phyloP scores from a whole-genome alignment of 2,888 invertebrate species.

The Trissolcus japonicus region DNA sequence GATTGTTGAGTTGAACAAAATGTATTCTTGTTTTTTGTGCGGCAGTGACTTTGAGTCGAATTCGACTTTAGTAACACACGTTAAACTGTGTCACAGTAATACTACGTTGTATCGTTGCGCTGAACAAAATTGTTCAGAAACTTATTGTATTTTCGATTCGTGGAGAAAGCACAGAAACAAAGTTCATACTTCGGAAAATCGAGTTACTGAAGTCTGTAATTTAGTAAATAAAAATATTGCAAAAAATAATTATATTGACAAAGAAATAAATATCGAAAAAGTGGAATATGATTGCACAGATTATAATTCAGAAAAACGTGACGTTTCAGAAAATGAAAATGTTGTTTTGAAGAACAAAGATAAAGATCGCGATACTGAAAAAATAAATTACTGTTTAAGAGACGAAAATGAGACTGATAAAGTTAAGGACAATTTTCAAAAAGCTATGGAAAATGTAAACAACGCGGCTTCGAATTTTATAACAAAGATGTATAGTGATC shows the following conservation, averaged over 20 bases:
- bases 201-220: not conserved
- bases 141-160: not conserved
- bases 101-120: not conserved
- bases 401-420: not conserved
- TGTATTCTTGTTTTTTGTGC: slow-evolving; percentile 1
- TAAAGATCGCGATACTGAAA: not conserved
- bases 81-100: slow-evolving; percentile 1
- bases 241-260: not conserved
- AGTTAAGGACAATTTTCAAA: not conserved
- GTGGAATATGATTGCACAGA: not conserved
- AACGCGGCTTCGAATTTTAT: not conserved
- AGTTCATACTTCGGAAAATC: not conserved
- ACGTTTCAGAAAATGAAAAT: not conserved
- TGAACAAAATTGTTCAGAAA: not conserved
- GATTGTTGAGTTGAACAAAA: not conserved
- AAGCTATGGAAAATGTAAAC: not conserved
- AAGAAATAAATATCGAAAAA: not conserved
- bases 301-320: not conserved
- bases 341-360: no score
- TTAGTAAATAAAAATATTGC: not conserved
- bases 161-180: not conserved
- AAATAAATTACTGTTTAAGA: not conserved
- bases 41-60: not conserved
- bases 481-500: not conserved
- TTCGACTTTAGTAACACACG: not conserved